Evolutionary conservation across 2,113 vertebrate species (phyloP), one percentile per base, ranked within the genome.

Genomic region (Pseudorhombus dupliciocellatus): DNA sequence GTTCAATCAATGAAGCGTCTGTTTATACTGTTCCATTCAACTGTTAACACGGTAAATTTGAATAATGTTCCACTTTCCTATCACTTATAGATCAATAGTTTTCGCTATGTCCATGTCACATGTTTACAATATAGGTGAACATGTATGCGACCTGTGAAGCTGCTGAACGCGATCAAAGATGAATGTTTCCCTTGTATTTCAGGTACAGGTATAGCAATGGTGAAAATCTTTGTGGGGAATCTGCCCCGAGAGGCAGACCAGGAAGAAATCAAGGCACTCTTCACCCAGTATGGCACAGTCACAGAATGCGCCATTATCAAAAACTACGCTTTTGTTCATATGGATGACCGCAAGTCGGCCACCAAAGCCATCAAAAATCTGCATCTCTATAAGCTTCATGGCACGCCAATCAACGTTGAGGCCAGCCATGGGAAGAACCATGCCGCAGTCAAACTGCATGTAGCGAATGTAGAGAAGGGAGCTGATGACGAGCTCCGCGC

Each of bases 141-240:
- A 37, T 37, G 10, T 37, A 37, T 9, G 34, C 31, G 31, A 10
- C 31, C 31, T 34, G 8, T 34, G 11, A 3, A 10, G 11, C 9
- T 11, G 31, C 11, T 34, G 31, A 34, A 34, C 31, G 31, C 34
- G 4, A 37, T 37, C 34, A 37, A 46, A 7, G 15, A 20, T 6
- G 1, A 18, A 44, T 44, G 18, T 53, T 61, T n/a, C 31, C 14
- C 53, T 8, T 34, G 0, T 14, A 50, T 44, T 52, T 1, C 12
- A 12, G 2, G 28, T 25, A 40, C 66, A 88, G 83, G 68, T 74
- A 15, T 11, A 53, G 84, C 6, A 10, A 95, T 95, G 94, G 94
- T 95, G 70, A 95, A 95, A 84, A 94, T 95, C 18, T 95, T 95
- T 68, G 90, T 94, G 31, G 94, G 94, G 1, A 95, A 95, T 57